Base-by-base conservation (phyloP, 2,888 invertebrate genomes). In the Conops quadrifasciatus region DNA sequence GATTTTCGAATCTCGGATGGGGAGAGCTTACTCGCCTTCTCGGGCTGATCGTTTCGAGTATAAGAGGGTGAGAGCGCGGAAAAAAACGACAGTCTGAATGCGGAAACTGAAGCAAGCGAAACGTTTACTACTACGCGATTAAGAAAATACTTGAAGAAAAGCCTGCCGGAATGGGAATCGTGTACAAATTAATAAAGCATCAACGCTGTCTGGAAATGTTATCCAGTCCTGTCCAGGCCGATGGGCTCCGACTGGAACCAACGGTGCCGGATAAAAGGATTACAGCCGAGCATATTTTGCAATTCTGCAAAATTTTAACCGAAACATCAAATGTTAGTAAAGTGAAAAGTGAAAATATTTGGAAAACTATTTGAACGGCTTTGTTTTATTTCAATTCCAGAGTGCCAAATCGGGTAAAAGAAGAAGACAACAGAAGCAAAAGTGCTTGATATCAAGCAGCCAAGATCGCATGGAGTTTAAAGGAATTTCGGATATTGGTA, bases 271-370 rank as follows among this genome's bases (percentile, higher is more conserved):
- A 79, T 5, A 71, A 81, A 72, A 80, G 80, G 56, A 75, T 84
- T 66, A 83, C 77, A 0, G 76, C 79, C 0, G 80, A 80, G 7
- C 79, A 80, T 59, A 79, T 80, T 26, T 72, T 83, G 68, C 82
- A 84, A 45, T 76, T 84, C 21, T 84, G 83, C 51, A 79, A 80
- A 51, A 81, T 84, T 64, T 76, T 84, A 26, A 81, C 84, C 3
- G 84, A 84, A 70, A 84, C 83, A 75, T 82, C 84, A 11, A 83
- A 82, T 76, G 82, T 83, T 68, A 73, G 77, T 56, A 9, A 16
- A 47, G 24, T 19, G 47, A 13, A 11, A 58, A 13, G 30, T 15
- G 15, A 36, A 53, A n/a, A n/a, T 28, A 21, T 26, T 3, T 30
- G 26, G 1, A n/a, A 58, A 24, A 47, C 16, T 15, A 63, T 1